Evolutionary conservation across 2,113 vertebrate species (phyloP).

Genomic region (Mesocricetus auratus): DNA sequence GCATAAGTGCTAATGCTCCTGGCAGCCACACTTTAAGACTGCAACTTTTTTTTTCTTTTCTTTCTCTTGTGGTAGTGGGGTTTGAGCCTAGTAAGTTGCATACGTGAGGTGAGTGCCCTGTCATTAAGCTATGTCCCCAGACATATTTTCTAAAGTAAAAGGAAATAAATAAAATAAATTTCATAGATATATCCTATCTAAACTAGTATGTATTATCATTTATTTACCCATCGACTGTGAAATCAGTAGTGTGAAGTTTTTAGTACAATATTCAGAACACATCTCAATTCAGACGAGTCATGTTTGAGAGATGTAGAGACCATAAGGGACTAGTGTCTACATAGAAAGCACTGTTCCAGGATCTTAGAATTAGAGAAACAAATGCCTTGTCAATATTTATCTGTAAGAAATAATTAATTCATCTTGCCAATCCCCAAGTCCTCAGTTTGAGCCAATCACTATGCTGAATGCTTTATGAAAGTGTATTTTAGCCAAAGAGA

Average conservation of each 20-base stretch:
- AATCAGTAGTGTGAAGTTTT: background rate
- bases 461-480: background rate
- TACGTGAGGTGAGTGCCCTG: background rate
- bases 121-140: background rate
- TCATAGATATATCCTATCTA: background rate
- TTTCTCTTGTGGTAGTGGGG: background rate
- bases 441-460: background rate
- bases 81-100: background rate
- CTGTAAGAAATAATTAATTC: background rate
- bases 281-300: background rate
- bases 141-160: background rate
- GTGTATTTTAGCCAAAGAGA: background rate
- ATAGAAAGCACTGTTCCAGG: background rate
- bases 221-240: background rate
- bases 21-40: background rate
- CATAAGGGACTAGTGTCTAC: background rate
- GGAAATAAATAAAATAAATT: slow-evolving; percentile 1
- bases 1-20: background rate
- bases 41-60: background rate
- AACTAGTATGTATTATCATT: background rate
- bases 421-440: background rate
- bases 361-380: background rate
- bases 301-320: background rate
- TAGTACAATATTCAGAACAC: background rate
- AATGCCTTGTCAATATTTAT: background rate